These are phyloP conservation scores for Tillus elongatus DNA, from an alignment of 2,888 invertebrate species.

Conservation along the genomic window DNA sequence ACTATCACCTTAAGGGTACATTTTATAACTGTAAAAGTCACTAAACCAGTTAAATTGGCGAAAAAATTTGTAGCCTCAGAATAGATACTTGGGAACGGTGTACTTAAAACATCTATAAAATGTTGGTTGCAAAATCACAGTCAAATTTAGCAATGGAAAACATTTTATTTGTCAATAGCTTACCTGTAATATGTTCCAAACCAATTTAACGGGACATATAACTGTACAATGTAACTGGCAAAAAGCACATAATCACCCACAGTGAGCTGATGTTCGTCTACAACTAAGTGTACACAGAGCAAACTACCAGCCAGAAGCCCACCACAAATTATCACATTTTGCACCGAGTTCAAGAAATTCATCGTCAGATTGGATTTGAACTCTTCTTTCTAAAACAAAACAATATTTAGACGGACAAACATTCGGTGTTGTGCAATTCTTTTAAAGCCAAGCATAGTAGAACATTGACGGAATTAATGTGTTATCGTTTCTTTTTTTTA, in stretches of 20 bases:
- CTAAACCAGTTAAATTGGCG: too few relatives aligned
- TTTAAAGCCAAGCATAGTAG: too few relatives aligned
- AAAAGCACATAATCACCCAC: constrained; percentile 96
- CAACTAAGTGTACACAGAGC: constrained; percentile 81
- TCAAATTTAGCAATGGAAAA: constrained; percentile 4
- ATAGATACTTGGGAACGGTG: too few relatives aligned
- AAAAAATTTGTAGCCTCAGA: too few relatives aligned
- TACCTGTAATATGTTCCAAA: constrained; percentile 97
- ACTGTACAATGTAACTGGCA: constrained; percentile 86
- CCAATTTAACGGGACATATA: constrained; percentile 95
- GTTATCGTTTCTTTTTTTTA: too few relatives aligned
- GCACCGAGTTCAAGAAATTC: constrained; percentile 81
- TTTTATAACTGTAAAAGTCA: too few relatives aligned
- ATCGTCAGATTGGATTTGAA: constrained; percentile 79
- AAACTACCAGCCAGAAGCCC: constrained; percentile 82
- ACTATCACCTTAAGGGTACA: too few relatives aligned
- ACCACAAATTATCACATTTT: constrained; percentile 80
- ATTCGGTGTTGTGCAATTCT: too few relatives aligned
- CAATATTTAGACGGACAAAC: too few relatives aligned
- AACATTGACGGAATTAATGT: too few relatives aligned
- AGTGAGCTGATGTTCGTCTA: constrained; percentile 55
- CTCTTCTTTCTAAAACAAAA: constrained; percentile 64
- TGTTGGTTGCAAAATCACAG: too few relatives aligned
- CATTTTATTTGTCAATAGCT: constrained; percentile 18
- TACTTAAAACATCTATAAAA: too few relatives aligned